phyloP scores from a whole-genome alignment of 2,797 vertebrate genomes.

The Falco biarmicus region DNA sequence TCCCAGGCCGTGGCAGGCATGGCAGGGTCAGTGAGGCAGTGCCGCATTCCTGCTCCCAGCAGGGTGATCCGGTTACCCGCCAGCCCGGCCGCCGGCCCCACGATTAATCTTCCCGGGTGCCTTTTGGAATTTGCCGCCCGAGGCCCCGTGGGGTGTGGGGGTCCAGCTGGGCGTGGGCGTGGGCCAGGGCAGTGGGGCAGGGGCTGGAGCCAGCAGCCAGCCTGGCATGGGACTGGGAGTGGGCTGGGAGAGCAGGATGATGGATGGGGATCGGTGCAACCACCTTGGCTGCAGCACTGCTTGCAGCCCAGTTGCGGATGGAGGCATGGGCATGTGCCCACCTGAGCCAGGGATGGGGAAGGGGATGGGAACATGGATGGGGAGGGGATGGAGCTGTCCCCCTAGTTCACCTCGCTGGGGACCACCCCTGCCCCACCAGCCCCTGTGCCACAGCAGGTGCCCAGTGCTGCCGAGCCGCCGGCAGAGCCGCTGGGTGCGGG shows the following conservation, averaged over 20 bases:
- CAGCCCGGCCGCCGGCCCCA: conserved; percentile 71
- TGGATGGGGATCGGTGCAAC: conserved; percentile 81
- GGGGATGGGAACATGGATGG: not conserved
- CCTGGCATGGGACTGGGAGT: conserved; percentile 44
- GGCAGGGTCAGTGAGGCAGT: not conserved
- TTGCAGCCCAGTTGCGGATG: not conserved
- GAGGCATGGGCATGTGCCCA: fast-evolving
- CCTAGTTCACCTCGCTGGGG: fast-evolving
- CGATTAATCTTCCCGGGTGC: conserved; percentile 87
- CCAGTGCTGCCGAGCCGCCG: not conserved
- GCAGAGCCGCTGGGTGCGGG: not conserved
- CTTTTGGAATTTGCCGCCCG: conserved; percentile 86
- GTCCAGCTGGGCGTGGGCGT: conserved; percentile 40
- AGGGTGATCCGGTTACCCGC: conserved; percentile 82
- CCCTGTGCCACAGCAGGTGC: fast-evolving
- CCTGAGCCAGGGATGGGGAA: too few relatives aligned
- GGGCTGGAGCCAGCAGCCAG: conserved; percentile 65
- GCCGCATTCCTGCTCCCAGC: conserved; percentile 59
- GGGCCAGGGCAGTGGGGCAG: conserved; percentile 71
- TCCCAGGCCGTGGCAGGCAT: not conserved
- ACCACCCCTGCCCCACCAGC: not conserved
- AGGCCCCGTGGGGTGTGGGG: not conserved
- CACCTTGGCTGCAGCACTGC: conserved; percentile 79
- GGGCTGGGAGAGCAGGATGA: conserved; percentile 83
- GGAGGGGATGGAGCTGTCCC: not conserved